Base-by-base conservation (phyloP, 2,113 vertebrate species). In the Dipodomys spectabilis region DNA sequence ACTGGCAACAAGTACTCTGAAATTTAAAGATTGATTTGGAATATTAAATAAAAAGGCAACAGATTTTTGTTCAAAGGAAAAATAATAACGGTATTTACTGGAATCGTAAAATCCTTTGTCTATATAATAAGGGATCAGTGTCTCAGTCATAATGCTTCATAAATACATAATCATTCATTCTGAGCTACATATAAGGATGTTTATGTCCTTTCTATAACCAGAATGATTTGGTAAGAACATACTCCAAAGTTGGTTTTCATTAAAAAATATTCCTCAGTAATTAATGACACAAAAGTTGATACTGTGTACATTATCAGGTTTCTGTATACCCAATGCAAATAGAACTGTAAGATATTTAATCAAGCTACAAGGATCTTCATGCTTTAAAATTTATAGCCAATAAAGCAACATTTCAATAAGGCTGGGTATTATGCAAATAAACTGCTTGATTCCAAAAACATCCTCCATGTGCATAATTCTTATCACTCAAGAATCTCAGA, bases 371-470 rank as follows among this genome's bases (percentile, higher is more conserved):
- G 74, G 35, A n/a, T 1, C 9, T 16, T 44, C 53, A 57, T 69
- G 11, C 74, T 81, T 73, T 49, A 44, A 73, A 23, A 20, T 35
- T 20, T n/a, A 19, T 35, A 74, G 45, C 2, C 60, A 92, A 85
- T 49, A 15, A 86, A 94, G 57, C 22, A 86, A 30, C 77, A 89
- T 75, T 87, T 35, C 27, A 92, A 93, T 5, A 69, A 57, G 68
- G 15, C 23, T 73, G 71, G 13, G 20, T 2, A 4, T 30, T 79
- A 39, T n/a, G 32, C n/a, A 95, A 85, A 91, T 22, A 92, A 69
- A 28, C 23, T 53, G 0, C 19, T 92, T 95, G 74, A 93, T 53
- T 67, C 75, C 90, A 71, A 86, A 83, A 82, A 95, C 65, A 39
- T 74, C 49, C 32, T 32, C 57, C 65, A 44, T 89, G 20, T 77